These are phyloP conservation scores for Hypolimnas misippus DNA, from an alignment of 2,888 invertebrate genomes.

Conservation along the genomic window DNA sequence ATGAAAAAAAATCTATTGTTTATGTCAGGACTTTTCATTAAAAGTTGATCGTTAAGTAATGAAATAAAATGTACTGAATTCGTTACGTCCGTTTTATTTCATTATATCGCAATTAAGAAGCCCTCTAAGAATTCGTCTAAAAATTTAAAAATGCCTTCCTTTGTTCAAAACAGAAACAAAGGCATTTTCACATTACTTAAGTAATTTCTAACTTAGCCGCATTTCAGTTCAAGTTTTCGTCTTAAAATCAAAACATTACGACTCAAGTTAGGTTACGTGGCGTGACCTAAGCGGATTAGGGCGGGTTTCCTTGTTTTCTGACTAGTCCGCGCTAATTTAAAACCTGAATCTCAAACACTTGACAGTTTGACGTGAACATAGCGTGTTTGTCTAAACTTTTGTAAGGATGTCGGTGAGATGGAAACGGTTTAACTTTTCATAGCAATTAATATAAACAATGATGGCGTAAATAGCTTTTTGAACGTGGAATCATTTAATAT, in stretches of 20 bases:
- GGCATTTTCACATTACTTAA: conserved; percentile 24
- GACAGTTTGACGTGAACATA: conserved; percentile 72
- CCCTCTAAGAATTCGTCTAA: not conserved
- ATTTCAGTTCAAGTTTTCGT: conserved; percentile 23
- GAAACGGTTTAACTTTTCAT: conserved; percentile 25
- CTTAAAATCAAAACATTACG: conserved; percentile 41
- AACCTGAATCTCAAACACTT: conserved; percentile 67
- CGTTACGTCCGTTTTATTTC: not conserved
- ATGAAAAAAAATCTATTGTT: too few relatives aligned
- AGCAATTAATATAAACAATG: not conserved
- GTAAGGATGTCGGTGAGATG: conserved; percentile 35
- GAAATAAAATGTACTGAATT: not conserved
- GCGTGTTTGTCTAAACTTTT: conserved; percentile 62
- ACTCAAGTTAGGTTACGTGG: conserved; percentile 49
- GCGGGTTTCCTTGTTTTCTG: conserved; percentile 54
- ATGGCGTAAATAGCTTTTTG: not conserved
- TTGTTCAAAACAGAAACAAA: conserved; percentile 14
- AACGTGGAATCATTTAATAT: not conserved
- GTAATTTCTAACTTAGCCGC: conserved; percentile 24
- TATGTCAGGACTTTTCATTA: not conserved
- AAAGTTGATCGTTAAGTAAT: not conserved
- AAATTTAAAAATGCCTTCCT: conserved; percentile 20
- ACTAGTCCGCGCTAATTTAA: conserved; percentile 72
- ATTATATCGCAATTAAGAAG: not conserved
- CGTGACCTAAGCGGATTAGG: conserved; percentile 67